Base-by-base conservation (phyloP, 2,113 vertebrate genomes). In the Pygoscelis antarcticus region DNA sequence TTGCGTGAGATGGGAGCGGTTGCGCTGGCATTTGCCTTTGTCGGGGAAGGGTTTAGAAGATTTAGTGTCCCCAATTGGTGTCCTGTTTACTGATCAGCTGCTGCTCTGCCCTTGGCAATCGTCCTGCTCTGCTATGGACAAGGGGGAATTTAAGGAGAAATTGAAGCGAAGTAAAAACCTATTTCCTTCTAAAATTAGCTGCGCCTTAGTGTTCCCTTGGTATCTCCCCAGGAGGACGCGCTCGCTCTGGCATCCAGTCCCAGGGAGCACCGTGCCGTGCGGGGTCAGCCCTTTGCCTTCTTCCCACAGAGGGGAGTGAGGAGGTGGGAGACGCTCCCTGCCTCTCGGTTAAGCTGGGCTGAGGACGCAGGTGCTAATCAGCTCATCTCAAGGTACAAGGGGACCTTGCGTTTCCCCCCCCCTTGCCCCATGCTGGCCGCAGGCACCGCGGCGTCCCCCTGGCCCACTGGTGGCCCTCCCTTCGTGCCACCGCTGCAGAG, bases 401-500 rank as follows among this genome's bases (percentile, higher is more conserved):
- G n/a, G 20, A 65, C 10, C 44, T 29, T 25, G 27, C 29, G 11
- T 49, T 25, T 29, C 1, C 6, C 13, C 8, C 38, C 38, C 38
- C 38, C 38, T 38, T 38, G 38, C 38, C 38, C 38, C 38, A 38
- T 38, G 46, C 13, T 44, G 57, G 76, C 42, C 0, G 0, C 3
- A 5, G 40, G n/a, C 36, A 44, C 34, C 2, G 2, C 26, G 49
- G 47, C 9, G 1, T 36, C 54, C 30, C 36, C 49, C 4, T 6
- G 17, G 44, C 52, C 2, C 2, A 2, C 60, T 6, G 25, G n/a
- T 54, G 47, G 64, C 26, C 32, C n/a, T 38, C 16, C 20, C 18
- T 26, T 38, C 0, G 0, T 52, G 54, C 55, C 49, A 8, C 52
- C 0, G 0, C 66, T 10, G 6, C 23, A 7, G 15, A 34, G 25